Base-by-base conservation (phyloP, 2,797 vertebrate species). In the Hephaestus fuliginosus region DNA sequence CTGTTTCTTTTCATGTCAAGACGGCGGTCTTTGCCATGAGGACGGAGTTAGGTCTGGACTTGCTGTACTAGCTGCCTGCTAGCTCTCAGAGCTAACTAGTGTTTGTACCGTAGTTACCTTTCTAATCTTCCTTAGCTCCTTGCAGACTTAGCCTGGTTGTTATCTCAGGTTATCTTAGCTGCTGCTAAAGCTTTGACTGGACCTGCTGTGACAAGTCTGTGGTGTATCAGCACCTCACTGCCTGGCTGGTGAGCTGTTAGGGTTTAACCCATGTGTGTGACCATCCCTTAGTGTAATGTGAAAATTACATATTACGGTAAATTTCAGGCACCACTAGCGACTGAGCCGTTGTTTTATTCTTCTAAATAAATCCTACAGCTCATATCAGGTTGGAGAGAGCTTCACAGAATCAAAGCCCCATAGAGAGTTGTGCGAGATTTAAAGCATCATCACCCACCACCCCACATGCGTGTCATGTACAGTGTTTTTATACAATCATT, bases 161-260 rank as follows among this genome's bases (percentile, higher is more conserved):
- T 90, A 91, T 89, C 77, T 52, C 3, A 11, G 74, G 84, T 86
- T 88, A 83, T 83, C 77, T 78, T 71, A 66, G 80, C 82, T n/a
- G 58, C 79, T 5, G 4, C 74, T 70, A 39, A 82, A 82, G 81
- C 84, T 80, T 71, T 62, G 81, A 63, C 71, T 70, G 46, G 70
- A 87, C 87, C 81, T 89, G 87, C 84, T 77, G 74, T 78, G 82
- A 90, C 90, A 91, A 78, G 87, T 83, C 77, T 78, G 78, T 70
- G 73, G 57, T 69, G 77, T 75, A 80, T 90, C 85, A 83, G 72
- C 78, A 77, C 56, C 68, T 80, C 65, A 36, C n/a, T 81, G 78
- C 60, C 56, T 48, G 63, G 57, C 75, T 44, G 55, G 58, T 57
- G 68, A 62, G 20, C 46, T 81, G 78, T 89, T 78, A 86, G 83